Percentiles rank a stretch among this genome's conserved stretches.
phyloP scores from a whole-genome alignment of 2,888 invertebrate genomes.

The Andricus curvator region DNA sequence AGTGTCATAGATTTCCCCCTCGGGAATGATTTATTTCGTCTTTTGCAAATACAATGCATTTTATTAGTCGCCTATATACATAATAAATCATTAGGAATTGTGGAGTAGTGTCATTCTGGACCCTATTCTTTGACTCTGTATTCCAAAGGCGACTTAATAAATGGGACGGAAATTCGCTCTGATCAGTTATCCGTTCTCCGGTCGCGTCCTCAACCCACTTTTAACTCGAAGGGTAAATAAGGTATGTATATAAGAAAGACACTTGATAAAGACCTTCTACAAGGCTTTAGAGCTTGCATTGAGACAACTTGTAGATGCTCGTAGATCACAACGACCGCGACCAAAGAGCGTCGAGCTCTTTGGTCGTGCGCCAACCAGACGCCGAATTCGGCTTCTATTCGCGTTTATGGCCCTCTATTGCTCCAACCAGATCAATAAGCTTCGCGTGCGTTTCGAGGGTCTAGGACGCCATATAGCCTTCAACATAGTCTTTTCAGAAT shows the following conservation, averaged over 20 bases:
- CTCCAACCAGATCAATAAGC: slow-evolving; percentile 70
- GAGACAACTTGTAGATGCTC: slow-evolving; percentile 39
- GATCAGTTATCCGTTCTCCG: slow-evolving; percentile 42
- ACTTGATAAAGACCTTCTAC: slow-evolving; percentile 61
- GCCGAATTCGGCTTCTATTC: slow-evolving; percentile 44
- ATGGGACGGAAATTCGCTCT: slow-evolving; percentile 40
- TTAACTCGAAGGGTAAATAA: slow-evolving; percentile 43
- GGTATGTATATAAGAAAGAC: slow-evolving; percentile 36
- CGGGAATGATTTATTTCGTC: background rate
- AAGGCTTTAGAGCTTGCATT: slow-evolving; percentile 46
- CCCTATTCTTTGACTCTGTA: slow-evolving; percentile 21
- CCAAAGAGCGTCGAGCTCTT: slow-evolving; percentile 20
- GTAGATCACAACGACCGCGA: slow-evolving; percentile 50
- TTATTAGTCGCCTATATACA: background rate
- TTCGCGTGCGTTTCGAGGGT: slow-evolving; percentile 68
- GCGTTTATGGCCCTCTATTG: slow-evolving; percentile 37
- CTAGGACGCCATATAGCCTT: slow-evolving; percentile 58
- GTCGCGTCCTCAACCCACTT: slow-evolving; percentile 65
- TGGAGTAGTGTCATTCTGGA: background rate
- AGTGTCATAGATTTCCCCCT: too few species aligned
- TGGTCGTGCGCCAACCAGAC: slow-evolving; percentile 11
- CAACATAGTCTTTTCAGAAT: slow-evolving; percentile 25
- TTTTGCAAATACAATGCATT: background rate
- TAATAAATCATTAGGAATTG: background rate
- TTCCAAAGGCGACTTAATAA: slow-evolving; percentile 12